Conservation (phyloP, 2,113 vertebrate genomes). For the Baryphthengus martii region DNA sequence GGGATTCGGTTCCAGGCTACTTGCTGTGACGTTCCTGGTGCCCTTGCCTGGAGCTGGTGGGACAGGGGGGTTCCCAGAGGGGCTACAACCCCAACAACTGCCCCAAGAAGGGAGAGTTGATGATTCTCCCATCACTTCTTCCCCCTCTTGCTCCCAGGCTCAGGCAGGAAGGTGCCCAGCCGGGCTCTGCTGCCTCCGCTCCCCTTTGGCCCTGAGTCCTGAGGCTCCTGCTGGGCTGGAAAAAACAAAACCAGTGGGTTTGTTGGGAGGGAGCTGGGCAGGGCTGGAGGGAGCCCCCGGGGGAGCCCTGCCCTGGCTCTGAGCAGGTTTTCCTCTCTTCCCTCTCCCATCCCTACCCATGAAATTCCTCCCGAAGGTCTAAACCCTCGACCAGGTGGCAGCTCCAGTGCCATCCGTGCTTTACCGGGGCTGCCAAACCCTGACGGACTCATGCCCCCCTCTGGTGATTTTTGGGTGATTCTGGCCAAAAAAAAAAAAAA, state of each 20-base stretch:
- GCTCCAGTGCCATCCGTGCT: background rate
- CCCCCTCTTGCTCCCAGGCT: background rate
- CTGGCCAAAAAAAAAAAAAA: background rate
- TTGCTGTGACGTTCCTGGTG: background rate
- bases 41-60: background rate
- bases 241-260: background rate
- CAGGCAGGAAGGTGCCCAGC: background rate
- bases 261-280: background rate
- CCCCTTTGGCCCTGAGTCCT: background rate
- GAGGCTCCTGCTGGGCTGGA: background rate
- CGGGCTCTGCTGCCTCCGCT: background rate
- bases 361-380: background rate
- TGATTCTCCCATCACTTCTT: background rate
- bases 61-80: background rate
- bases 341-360: too few relatives aligned
- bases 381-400: background rate
- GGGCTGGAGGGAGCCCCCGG: background rate
- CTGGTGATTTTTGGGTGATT: background rate
- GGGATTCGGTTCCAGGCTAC: background rate
- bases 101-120: background rate
- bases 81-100: background rate
- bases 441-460: fast-evolving
- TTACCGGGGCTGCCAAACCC: too few relatives aligned
- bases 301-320: background rate
- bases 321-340: too few relatives aligned